Evolutionary conservation across 2,888 invertebrate genomes (phyloP).

Genomic region (Mimachlamys varia): DNA sequence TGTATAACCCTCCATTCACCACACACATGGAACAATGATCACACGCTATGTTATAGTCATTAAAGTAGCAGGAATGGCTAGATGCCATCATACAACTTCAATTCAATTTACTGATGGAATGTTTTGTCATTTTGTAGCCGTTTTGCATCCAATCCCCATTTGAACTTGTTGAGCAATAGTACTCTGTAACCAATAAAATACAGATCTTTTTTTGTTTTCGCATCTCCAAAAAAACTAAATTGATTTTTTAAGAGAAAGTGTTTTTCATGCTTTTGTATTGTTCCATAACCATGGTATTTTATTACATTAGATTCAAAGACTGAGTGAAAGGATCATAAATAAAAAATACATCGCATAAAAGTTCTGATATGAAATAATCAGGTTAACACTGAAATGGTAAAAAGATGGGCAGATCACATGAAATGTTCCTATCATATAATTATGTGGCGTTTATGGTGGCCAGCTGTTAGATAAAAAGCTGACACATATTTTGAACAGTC

Average conservation of each 20-base stretch:
- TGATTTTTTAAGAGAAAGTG: neutral
- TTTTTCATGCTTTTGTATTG: neutral
- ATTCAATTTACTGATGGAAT: neutral
- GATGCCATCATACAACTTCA: neutral
- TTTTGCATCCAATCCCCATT: neutral
- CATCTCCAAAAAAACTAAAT: neutral
- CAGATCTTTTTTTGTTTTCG: neutral
- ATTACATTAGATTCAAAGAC: neutral
- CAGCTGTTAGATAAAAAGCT: neutral
- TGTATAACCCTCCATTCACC: too few species aligned
- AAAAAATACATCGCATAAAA: slow-evolving; percentile 5
- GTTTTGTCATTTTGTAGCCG: neutral
- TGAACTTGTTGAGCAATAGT: slow-evolving; percentile 12
- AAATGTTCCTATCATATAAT: neutral
- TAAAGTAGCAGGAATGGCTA: neutral
- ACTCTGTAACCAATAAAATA: neutral
- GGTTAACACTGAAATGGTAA: neutral
- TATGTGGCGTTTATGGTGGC: too few species aligned
- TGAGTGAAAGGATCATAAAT: neutral
- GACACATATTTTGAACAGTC: neutral
- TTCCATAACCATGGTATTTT: neutral
- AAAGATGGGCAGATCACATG: neutral
- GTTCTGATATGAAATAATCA: neutral
- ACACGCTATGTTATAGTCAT: neutral
- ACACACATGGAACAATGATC: neutral